phyloP scores from a whole-genome alignment of 2,797 vertebrate genomes.

The Gila robusta region DNA sequence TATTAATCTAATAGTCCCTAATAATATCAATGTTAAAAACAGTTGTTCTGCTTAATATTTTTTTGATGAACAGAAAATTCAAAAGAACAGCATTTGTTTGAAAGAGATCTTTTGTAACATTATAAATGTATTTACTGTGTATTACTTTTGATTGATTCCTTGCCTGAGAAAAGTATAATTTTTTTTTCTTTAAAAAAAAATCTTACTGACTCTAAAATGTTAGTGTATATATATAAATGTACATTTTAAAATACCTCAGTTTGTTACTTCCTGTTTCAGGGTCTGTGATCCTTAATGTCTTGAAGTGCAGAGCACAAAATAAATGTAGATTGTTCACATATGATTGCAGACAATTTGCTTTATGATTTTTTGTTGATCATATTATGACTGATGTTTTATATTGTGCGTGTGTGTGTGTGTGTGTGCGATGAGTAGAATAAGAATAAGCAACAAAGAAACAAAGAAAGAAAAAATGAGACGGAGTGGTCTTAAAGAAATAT shows the following conservation, averaged over 20 bases:
- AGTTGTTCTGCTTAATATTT: background rate
- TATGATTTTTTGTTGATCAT: background rate
- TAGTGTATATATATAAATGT: background rate
- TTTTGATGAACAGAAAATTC: background rate
- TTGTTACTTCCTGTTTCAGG: slow-evolving; percentile 33
- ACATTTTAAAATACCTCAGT: slow-evolving; percentile 37
- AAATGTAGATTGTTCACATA: slow-evolving; percentile 3
- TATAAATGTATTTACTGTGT: background rate
- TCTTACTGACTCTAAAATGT: background rate
- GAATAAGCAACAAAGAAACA: too few species aligned
- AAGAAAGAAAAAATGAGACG: too few species aligned
- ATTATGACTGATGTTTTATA: background rate
- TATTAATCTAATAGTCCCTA: background rate
- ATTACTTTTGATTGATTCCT: background rate
- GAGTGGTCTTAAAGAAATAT: background rate
- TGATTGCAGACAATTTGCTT: background rate
- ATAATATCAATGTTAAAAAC: background rate
- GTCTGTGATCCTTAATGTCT: slow-evolving; percentile 40
- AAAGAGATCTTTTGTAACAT: background rate
- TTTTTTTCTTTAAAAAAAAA: too few species aligned
- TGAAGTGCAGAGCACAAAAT: slow-evolving; percentile 29
- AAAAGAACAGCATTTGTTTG: background rate
- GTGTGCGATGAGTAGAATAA: too few species aligned
- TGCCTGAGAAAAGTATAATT: background rate
- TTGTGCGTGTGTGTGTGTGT: background rate